Conservation (phyloP, 2,797 vertebrate species). For the Spondyliosoma cantharus region DNA sequence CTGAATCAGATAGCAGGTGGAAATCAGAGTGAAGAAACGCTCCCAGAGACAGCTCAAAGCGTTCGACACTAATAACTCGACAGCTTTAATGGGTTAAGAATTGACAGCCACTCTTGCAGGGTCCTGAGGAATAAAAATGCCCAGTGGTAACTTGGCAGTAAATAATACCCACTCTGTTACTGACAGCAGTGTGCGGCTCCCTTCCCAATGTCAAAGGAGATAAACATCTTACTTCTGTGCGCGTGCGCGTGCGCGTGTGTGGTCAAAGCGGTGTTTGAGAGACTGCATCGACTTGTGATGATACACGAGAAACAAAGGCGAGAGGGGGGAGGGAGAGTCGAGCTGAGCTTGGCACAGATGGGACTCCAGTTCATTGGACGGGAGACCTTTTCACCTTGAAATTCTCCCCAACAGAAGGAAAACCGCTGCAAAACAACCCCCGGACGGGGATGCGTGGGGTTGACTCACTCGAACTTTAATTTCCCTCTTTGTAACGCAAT, state of each 20-base stretch:
- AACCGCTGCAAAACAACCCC: not conserved
- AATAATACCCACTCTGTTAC: constrained; percentile 37
- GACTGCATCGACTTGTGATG: constrained; percentile 29
- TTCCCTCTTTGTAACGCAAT: constrained; percentile 59
- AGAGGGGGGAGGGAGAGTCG: not conserved
- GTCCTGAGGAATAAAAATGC: constrained; percentile 29
- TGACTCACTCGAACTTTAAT: constrained; percentile 61
- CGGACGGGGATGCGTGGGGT: constrained; percentile 18
- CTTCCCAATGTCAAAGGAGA: constrained; percentile 40
- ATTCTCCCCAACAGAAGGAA: constrained; percentile 5
- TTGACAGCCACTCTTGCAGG: constrained; percentile 8
- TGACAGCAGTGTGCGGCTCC: constrained; percentile 24
- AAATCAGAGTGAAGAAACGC: constrained; percentile 23
- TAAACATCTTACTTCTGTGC: constrained; percentile 30
- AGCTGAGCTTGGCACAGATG: constrained; percentile 31
- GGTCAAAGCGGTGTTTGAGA: not conserved
- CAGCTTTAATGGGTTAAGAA: constrained; percentile 47
- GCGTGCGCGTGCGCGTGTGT: not conserved
- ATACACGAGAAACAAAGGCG: constrained; percentile 23
- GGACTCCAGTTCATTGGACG: constrained; percentile 23
- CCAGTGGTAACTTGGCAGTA: constrained; percentile 37
- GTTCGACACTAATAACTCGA: constrained; percentile 34
- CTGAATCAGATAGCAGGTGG: constrained; percentile 37
- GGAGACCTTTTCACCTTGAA: constrained; percentile 37
- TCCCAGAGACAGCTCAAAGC: constrained; percentile 26